These are phyloP conservation scores for Leptinotarsa undecemlineata DNA, from an alignment of 1,140 invertebrate genomes.

Conservation along the genomic window DNA sequence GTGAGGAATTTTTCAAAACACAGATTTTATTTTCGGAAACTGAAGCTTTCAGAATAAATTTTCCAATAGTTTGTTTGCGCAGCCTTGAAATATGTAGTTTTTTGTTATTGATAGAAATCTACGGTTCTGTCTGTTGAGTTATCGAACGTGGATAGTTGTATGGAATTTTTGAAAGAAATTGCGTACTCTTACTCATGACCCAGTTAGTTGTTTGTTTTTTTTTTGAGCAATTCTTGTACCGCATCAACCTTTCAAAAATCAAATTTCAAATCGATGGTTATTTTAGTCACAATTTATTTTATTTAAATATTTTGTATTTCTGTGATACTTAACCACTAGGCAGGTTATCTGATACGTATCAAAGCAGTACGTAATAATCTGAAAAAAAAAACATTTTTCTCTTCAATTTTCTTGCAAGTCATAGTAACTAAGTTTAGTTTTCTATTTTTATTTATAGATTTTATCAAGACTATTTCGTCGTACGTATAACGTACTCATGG, in stretches of 20 bases:
- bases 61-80: not conserved
- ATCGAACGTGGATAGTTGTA: not conserved
- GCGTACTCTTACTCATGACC: not conserved
- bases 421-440: conserved; percentile 34
- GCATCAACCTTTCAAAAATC: conserved; percentile 7
- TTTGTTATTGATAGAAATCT: conserved; percentile 7
- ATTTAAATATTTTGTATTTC: conserved; percentile 45
- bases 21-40: too few species aligned
- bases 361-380: conserved; percentile 27
- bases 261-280: conserved; percentile 27
- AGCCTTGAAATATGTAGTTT: not conserved
- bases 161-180: not conserved
- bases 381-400: conserved; percentile 33
- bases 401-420: conserved; percentile 38
- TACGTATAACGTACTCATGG: conserved; percentile 30
- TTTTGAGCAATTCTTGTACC: conserved; percentile 12
- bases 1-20: too few species aligned
- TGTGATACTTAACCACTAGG: conserved; percentile 50
- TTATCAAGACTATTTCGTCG: conserved; percentile 29
- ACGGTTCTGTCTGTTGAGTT: conserved; percentile 1
- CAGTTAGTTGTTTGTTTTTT: conserved; percentile 7
- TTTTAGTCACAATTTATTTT: conserved; percentile 43
- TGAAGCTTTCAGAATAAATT: too few species aligned
- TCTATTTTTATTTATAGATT: conserved; percentile 32
- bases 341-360: conserved; percentile 34